Conservation (phyloP, 2,888 invertebrate species). For the Sericinus montela region DNA sequence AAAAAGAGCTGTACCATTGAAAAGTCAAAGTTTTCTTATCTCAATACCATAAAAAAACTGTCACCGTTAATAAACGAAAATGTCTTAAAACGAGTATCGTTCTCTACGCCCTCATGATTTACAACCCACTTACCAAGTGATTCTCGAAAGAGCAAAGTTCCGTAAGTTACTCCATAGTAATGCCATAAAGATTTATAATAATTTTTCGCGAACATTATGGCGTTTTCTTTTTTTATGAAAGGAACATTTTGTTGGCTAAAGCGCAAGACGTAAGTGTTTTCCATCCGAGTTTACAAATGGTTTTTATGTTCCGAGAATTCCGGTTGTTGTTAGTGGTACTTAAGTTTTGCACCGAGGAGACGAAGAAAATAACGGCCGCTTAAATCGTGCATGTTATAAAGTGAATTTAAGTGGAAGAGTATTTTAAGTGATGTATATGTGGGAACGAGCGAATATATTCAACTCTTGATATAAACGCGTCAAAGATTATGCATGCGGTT, state of each 20-base stretch:
- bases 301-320: constrained; percentile 20
- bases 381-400: constrained; percentile 15
- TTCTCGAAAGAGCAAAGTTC: constrained; percentile 69
- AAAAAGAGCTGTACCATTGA: too few species aligned
- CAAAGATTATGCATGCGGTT: too few species aligned
- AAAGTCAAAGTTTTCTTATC: too few species aligned
- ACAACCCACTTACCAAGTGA: constrained; percentile 71
- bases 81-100: constrained; percentile 21
- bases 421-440: constrained; percentile 1
- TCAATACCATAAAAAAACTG: too few species aligned
- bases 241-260: constrained; percentile 61
- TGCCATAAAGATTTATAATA: constrained; percentile 77
- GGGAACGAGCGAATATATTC: background rate
- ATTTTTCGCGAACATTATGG: constrained; percentile 61
- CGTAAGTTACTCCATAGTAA: constrained; percentile 72
- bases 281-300: constrained; percentile 30
- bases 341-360: constrained; percentile 3
- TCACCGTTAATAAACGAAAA: background rate
- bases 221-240: constrained; percentile 55
- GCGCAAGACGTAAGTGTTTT: constrained; percentile 45
- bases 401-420: constrained; percentile 8
- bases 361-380: constrained; percentile 6
- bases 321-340: constrained; percentile 13
- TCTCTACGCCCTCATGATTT: constrained; percentile 59
- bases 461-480: background rate